Base-by-base conservation (phyloP, 2,888 invertebrate species). In the Melanargia galathea region DNA sequence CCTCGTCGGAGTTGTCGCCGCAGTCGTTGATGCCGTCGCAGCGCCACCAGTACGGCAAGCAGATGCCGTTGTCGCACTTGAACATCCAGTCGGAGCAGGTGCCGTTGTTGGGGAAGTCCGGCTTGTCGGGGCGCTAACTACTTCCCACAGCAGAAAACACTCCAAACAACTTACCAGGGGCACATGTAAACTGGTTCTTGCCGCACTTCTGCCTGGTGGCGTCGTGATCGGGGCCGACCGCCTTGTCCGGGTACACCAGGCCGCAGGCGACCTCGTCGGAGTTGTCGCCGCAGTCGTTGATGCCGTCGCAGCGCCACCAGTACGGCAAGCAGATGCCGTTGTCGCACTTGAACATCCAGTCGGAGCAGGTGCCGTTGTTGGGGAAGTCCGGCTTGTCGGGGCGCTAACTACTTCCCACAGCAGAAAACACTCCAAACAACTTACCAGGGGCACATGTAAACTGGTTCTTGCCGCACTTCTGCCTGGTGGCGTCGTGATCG, bases 251-350 rank as follows among this genome's bases (percentile, higher is more conserved):
- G 69, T 75, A 59, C 57, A 76, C 64, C 38, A 77, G 60, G 11
- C 84, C 87, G 65, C 94, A 95, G 0, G 94, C 95, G 0, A 92
- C 69, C 77, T 97, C 97, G 75, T 97, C 96, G 0, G 95, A 94
- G 45, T 92, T 92, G 70, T 96, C 96, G 0, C 93, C 94, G 70
- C 96, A 96, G 73, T 96, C 96, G 71, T 95, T 92, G 1, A 95
- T 94, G 0, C 85, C 93, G 75, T 96, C 96, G 76, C 96, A 96
- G 68, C 95, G 93, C 96, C 96, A 96, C 95, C 95, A 95, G 68
- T 94, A 93, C 0, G 96, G 96, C 51, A 96, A 91, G 75, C 96
- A 96, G 78, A 93, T 94, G 10, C 84, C 92, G 71, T 95, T 95
- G 18, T 90, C 84, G 74, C 96, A 96, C 71, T 92, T 93, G 77